Evolutionary conservation across 2,888 invertebrate species (phyloP).

Genomic region (Spilarctia lutea): DNA sequence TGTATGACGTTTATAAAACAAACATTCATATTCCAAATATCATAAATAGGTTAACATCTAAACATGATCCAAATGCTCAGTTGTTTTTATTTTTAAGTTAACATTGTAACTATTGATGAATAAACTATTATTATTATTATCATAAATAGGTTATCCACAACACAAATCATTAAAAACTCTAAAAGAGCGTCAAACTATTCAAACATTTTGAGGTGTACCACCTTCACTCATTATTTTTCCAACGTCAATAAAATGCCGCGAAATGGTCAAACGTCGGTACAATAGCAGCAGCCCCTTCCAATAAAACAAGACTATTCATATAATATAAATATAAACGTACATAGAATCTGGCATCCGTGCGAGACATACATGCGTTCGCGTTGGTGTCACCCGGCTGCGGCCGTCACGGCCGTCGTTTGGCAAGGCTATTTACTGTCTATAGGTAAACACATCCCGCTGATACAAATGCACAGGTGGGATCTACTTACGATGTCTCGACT

Average conservation of each 20-base stretch:
- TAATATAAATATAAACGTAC: constrained; percentile 43
- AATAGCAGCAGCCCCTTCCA: constrained; percentile 24
- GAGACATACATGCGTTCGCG: constrained; percentile 48
- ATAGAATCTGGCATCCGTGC: constrained; percentile 51
- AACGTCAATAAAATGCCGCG: constrained; percentile 21
- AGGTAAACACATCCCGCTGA: constrained; percentile 50
- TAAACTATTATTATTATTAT: no score
- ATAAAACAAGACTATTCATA: constrained; percentile 42
- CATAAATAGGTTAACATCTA: no score
- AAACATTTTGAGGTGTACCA: background rate
- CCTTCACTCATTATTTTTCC: constrained; percentile 9
- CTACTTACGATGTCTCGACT: constrained; percentile 8
- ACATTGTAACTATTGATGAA: no score
- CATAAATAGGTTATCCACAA: background rate
- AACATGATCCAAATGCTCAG: no score
- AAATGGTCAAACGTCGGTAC: constrained; percentile 28
- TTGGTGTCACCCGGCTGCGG: constrained; percentile 44
- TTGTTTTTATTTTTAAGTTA: no score
- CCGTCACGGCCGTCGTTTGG: constrained; percentile 58
- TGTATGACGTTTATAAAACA: background rate
- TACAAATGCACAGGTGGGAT: constrained; percentile 38
- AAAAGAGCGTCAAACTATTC: background rate
- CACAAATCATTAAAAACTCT: background rate
- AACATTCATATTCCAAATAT: background rate
- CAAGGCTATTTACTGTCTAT: constrained; percentile 49